Evolutionary conservation across 2,113 vertebrate species (phyloP), one percentile per base, ranked within the genome.

Genomic region (Tylochromis polylepis): DNA sequence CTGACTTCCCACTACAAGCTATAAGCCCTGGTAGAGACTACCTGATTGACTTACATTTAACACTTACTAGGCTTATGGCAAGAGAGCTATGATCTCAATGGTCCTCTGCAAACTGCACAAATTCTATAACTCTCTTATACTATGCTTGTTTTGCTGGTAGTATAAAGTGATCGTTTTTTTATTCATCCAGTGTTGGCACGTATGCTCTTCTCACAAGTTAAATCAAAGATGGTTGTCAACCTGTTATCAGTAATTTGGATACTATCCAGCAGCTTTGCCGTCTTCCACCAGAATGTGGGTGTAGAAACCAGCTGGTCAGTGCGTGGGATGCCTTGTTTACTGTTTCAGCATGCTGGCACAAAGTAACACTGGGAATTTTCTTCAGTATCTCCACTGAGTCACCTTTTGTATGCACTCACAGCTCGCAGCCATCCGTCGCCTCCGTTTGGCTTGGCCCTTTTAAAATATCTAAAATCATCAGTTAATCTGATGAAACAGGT

Each of bases 281-380:
- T 95, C 95, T 92, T 94, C 88, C 90, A 92, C 93, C 89, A 94
- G 89, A 92, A 93, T 79, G 95, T 95, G 93, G 95, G 95, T 89
- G 93, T 93, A 82, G 83, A 92, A 95, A 95, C 94, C 95, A 96
- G 94, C 95, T 95, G 95, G 95, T 94, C 94, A 91, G 88, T 94
- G 91, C 81, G 94, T 94, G 91, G 93, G 95, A 93, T 89, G 95
- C 84, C 92, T 91, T 92, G 87, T 94, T 95, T 93, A 94, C 91
- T 90, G 94, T 94, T 94, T 93, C 95, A 93, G 89, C 87, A 81
- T 85, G 83, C 85, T 94, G 93, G 93, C 87, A 91, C 89, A 85
- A 87, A 92, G 88, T 60, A 85, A 85, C 62, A 70, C n/a, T 81
- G 85, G 82, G 90, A 89, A 82, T 81, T 91, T 87, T 89, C 85